phyloP scores from a whole-genome alignment of 2,797 vertebrate genomes.

The Remorina albescens region DNA sequence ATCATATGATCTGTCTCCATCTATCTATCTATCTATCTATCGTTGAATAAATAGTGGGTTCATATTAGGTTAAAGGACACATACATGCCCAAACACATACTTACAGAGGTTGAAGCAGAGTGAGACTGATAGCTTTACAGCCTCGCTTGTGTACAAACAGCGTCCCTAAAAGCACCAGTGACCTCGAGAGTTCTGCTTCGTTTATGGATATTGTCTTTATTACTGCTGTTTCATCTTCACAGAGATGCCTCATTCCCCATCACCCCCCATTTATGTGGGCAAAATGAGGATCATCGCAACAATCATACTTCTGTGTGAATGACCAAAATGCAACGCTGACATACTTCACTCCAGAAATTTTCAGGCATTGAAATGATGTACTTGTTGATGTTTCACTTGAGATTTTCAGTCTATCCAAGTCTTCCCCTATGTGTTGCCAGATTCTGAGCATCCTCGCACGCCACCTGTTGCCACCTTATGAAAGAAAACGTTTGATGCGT shows the following conservation, averaged over 20 bases:
- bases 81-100: not conserved
- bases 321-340: too few relatives aligned
- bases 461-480: not conserved
- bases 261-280: not conserved
- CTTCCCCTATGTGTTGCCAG: too few relatives aligned
- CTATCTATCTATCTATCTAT: slow-evolving; percentile 15
- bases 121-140: slow-evolving; percentile 47
- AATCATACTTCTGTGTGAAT: not conserved
- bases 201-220: slow-evolving; percentile 18
- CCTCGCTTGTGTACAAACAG: slow-evolving; percentile 37
- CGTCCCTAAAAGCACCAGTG: slow-evolving; percentile 16
- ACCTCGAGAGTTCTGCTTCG: slow-evolving; percentile 18
- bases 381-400: too few relatives aligned
- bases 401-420: too few relatives aligned
- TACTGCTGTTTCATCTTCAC: not conserved
- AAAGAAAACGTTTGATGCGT: not conserved
- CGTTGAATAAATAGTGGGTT: slow-evolving; percentile 13
- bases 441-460: not conserved
- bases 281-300: not conserved
- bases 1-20: slow-evolving; percentile 30
- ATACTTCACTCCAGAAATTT: too few relatives aligned
- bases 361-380: too few relatives aligned
- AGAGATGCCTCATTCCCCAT: slow-evolving; percentile 46
- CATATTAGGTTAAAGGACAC: slow-evolving; percentile 37
- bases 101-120: slow-evolving; percentile 31